Percentiles rank a stretch among this genome's conserved stretches.
Evolutionary conservation across 1,140 invertebrate genomes (phyloP).

Genomic region (Halesus radiatus): DNA sequence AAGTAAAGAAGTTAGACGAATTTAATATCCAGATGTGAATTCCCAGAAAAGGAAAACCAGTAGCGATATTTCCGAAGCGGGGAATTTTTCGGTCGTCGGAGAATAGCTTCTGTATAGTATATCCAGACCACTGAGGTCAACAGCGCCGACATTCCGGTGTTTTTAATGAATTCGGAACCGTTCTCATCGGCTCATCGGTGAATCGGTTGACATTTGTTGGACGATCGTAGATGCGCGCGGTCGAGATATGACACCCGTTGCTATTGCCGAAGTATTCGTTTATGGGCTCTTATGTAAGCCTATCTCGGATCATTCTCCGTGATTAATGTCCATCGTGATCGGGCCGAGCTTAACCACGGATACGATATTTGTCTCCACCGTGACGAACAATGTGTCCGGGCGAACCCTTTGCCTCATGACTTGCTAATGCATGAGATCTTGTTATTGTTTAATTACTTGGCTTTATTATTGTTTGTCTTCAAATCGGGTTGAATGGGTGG

Average conservation of each 20-base stretch:
- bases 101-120: slow-evolving; percentile 25
- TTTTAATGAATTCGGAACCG: slow-evolving; percentile 42
- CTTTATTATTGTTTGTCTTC: slow-evolving; percentile 16
- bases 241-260: slow-evolving; percentile 48
- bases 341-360: slow-evolving; percentile 37
- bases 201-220: slow-evolving; percentile 42
- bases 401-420: slow-evolving; percentile 33
- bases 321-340: slow-evolving; percentile 45
- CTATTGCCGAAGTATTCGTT: slow-evolving; percentile 9
- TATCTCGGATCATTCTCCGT: slow-evolving; percentile 28
- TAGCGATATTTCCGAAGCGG: slow-evolving; percentile 29
- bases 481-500: neutral
- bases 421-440: slow-evolving; percentile 30
- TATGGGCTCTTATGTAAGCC: slow-evolving; percentile 9
- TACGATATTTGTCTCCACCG: slow-evolving; percentile 45
- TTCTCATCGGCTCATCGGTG: slow-evolving; percentile 8
- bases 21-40: neutral
- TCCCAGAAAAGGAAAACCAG: slow-evolving; percentile 28
- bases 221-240: slow-evolving; percentile 6
- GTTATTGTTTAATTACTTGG: slow-evolving; percentile 25
- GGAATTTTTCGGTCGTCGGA: slow-evolving; percentile 37
- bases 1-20: slow-evolving; percentile 15
- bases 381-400: slow-evolving; percentile 26
- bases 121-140: slow-evolving; percentile 33
- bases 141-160: slow-evolving; percentile 40